These are phyloP conservation scores for Goniozus legneri DNA, from an alignment of 1,140 invertebrate species.

Conservation along the genomic window DNA sequence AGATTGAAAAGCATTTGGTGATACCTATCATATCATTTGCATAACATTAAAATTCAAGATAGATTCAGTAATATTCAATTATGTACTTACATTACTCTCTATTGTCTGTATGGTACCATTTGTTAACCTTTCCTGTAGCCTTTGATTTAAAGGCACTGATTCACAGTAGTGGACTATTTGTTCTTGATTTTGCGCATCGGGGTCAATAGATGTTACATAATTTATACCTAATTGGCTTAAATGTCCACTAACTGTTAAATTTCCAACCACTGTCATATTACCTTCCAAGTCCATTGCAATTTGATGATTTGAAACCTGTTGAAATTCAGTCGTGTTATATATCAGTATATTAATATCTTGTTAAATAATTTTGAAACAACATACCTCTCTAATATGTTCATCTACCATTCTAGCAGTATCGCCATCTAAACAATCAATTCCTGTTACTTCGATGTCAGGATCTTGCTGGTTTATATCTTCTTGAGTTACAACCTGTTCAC, in stretches of 20 bases:
- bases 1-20: slow-evolving; percentile 16
- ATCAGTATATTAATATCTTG: no score
- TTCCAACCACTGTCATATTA: slow-evolving; percentile 49
- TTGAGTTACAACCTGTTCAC: slow-evolving; percentile 43
- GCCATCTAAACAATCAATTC: slow-evolving; percentile 45
- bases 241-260: slow-evolving; percentile 39
- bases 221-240: slow-evolving; percentile 48
- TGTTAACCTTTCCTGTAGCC: slow-evolving; percentile 34
- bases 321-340: no score
- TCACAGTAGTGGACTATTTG: slow-evolving; percentile 46
- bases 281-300: slow-evolving; percentile 46
- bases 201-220: slow-evolving; percentile 45
- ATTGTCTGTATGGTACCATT: slow-evolving; percentile 21
- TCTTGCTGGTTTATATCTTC: slow-evolving; percentile 43
- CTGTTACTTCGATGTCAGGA: slow-evolving; percentile 39
- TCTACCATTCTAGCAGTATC: slow-evolving; percentile 48
- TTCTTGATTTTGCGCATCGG: slow-evolving; percentile 33
- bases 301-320: slow-evolving; percentile 46
- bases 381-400: slow-evolving; percentile 42
- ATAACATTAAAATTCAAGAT: background rate
- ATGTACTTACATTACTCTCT: slow-evolving; percentile 33
- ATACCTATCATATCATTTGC: slow-evolving; percentile 14
- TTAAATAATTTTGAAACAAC: slow-evolving; percentile 11
- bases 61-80: background rate
- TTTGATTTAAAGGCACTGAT: slow-evolving; percentile 39